Evolutionary conservation across 2,888 invertebrate genomes (phyloP).

Genomic region (Agriopis leucophaearia): DNA sequence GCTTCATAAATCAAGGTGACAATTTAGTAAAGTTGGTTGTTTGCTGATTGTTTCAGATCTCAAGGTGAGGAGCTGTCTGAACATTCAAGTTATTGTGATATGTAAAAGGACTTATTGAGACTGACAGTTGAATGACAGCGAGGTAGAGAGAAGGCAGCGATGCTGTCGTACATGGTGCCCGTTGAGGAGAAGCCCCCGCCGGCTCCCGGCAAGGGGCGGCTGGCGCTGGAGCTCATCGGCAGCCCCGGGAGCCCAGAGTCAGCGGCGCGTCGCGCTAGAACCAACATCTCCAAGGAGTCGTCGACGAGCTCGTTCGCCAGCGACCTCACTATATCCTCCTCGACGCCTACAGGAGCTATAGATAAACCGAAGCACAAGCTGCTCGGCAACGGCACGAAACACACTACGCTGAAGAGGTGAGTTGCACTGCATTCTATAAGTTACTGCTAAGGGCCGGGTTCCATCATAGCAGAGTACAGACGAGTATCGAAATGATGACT

Average conservation of each 20-base stretch:
- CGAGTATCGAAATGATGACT: too few relatives aligned
- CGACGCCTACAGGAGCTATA: constrained; percentile 87
- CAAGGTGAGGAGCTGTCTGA: constrained; percentile 48
- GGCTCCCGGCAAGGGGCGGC: constrained; percentile 82
- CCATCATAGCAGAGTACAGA: too few relatives aligned
- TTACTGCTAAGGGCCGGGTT: neutral
- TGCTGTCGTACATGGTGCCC: constrained; percentile 93
- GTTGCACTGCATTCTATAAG: constrained; percentile 38
- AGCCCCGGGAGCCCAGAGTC: constrained; percentile 76
- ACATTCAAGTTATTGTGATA: constrained; percentile 42
- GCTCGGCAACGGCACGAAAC: constrained; percentile 90
- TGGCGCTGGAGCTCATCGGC: constrained; percentile 80
- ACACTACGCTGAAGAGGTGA: constrained; percentile 91
- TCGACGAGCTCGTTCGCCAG: constrained; percentile 90
- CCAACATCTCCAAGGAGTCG: constrained; percentile 88
- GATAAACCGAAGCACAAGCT: constrained; percentile 90
- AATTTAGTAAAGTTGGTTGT: constrained; percentile 5
- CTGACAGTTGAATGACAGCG: constrained; percentile 44
- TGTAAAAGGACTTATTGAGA: constrained; percentile 41
- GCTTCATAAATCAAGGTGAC: neutral
- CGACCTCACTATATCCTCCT: constrained; percentile 88
- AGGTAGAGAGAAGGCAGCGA: constrained; percentile 65
- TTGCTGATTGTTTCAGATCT: constrained; percentile 64
- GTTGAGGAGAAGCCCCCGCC: constrained; percentile 92
- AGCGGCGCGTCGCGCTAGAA: constrained; percentile 63